Base-by-base conservation (phyloP, 2,888 invertebrate species). In the Apamea crenata region DNA sequence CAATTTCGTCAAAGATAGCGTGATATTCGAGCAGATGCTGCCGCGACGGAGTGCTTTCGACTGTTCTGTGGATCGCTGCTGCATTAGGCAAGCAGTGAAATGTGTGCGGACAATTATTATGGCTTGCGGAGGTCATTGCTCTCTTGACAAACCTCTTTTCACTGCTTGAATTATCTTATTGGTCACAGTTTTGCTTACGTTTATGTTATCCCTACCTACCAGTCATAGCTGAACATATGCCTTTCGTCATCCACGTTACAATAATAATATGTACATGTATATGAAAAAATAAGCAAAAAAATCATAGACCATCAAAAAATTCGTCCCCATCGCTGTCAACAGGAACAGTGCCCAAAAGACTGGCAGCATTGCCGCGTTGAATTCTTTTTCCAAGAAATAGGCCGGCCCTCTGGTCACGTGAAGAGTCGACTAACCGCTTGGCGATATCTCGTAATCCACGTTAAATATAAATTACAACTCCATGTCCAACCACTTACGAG, bases 21-120 rank as follows among this genome's bases (percentile, higher is more conserved):
- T 75, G 75, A 80, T 87, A 81, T 87, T 87, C 88, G 87, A 91
- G 90, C 87, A 89, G 88, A 90, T 90, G 88, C 90, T 90, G 66
- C 75, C 69, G 70, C 78, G 67, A 89, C 89, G 83, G 89, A 92
- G 91, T 92, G 92, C 91, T 92, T 93, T 92, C 86, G 88, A 86
- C 92, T 92, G 92, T 94, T 94, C 93, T 91, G 91, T 90, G 91
- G 93, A 94, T 91, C 91, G 72, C 59, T 83, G 87, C 84, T 91
- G 92, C 92, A 93, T 93, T 93, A 93, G 90, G 87, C 88, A 90
- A 81, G 89, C 92, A 92, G 91, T 92, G 90, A 91, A 91, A 92
- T 92, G 91, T 91, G 85, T 83, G 88, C 81, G 82, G 71, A 74
- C 90, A 87, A 90, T 93, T 92, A 91, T 88, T 81, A 87, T 80